Base-by-base conservation (phyloP, 2,888 invertebrate genomes). In the Galeopsomyia nigrocyanea region DNA sequence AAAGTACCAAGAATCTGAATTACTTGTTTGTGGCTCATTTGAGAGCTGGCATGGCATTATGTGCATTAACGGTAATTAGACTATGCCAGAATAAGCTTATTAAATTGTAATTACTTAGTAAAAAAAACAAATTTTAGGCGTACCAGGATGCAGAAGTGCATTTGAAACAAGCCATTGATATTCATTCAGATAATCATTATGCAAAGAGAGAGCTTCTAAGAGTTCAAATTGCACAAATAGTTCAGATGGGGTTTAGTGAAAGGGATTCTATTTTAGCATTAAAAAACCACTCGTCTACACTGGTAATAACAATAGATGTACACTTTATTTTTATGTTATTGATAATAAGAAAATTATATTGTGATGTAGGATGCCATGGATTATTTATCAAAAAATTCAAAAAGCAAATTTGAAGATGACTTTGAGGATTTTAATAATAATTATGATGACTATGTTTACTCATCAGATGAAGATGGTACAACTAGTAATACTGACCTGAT, bases 401-500 rank as follows among this genome's bases (percentile, higher is more conserved):
- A 39, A 39, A 5, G 13, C 7, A 39, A 39, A 1, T 10, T 13
- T 39, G 13, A 39, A 7, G 7, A 31, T 31, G 31, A 31, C 31
- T 5, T 31, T 31, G 31, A 31, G 31, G 7, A 39, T 39, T 39
- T 39, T 10, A 17, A 53, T 53, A 10, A 7, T 19, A 19, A 53
- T 53, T 53, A 10, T 17, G 17, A 53, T 53, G 17, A 53, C 17
- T 53, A 19, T 17, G 17, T 53, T 22, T 61, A 49, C 49, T 22
- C 49, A 50, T 62, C 50, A 26, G 50, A 62, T 62, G 62, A 62
- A 60, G 60, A 60, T 26, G 62, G 26, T 3, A 47, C 49, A n/a
- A 16, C 14, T 13, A 60, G 60, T 46, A 58, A 19, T 31, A 39
- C 58, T 39, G 39, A 39, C 39, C 39, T 39, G 1, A 39, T 39